phyloP scores from a whole-genome alignment of 2,113 vertebrate species.

The Chlorocebus sabaeus region DNA sequence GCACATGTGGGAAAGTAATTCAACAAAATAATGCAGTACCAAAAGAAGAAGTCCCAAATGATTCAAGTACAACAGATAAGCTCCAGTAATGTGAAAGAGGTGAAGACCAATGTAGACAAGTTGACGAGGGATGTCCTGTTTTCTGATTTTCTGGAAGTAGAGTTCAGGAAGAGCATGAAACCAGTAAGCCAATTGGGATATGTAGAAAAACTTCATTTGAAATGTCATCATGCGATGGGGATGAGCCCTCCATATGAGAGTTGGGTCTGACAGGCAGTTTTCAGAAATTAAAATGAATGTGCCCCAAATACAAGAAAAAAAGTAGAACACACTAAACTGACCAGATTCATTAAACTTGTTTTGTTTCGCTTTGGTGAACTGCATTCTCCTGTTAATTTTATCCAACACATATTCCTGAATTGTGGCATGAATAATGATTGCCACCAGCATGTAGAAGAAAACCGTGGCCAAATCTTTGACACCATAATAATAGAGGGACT shows the following conservation, averaged over 20 bases:
- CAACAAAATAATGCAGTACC: slow-evolving; percentile 95
- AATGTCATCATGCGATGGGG: slow-evolving; percentile 93
- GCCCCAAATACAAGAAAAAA: slow-evolving; percentile 95
- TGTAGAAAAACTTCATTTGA: slow-evolving; percentile 98
- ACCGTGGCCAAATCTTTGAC: slow-evolving; percentile 94
- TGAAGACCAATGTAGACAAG: slow-evolving; percentile 96
- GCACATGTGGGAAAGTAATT: slow-evolving; percentile 96
- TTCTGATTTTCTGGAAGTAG: slow-evolving; percentile 97
- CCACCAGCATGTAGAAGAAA: slow-evolving; percentile 97
- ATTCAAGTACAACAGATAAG: slow-evolving; percentile 94
- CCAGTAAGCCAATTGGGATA: slow-evolving; percentile 97
- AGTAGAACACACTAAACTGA: slow-evolving; percentile 94
- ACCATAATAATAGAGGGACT: slow-evolving; percentile 92
- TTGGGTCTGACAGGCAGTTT: slow-evolving; percentile 92
- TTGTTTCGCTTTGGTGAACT: slow-evolving; percentile 97
- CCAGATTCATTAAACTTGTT: slow-evolving; percentile 97
- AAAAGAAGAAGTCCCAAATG: slow-evolving; percentile 94
- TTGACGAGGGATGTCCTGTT: slow-evolving; percentile 95
- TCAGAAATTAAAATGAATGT: slow-evolving; percentile 92
- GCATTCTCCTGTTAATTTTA: slow-evolving; percentile 95
- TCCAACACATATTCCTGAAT: slow-evolving; percentile 97
- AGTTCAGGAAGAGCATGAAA: slow-evolving; percentile 94
- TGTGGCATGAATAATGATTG: slow-evolving; percentile 95
- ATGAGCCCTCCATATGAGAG: slow-evolving; percentile 92
- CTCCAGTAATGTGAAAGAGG: slow-evolving; percentile 93